Conservation (phyloP, 1,140 invertebrate species). For the Zophobas morio region DNA sequence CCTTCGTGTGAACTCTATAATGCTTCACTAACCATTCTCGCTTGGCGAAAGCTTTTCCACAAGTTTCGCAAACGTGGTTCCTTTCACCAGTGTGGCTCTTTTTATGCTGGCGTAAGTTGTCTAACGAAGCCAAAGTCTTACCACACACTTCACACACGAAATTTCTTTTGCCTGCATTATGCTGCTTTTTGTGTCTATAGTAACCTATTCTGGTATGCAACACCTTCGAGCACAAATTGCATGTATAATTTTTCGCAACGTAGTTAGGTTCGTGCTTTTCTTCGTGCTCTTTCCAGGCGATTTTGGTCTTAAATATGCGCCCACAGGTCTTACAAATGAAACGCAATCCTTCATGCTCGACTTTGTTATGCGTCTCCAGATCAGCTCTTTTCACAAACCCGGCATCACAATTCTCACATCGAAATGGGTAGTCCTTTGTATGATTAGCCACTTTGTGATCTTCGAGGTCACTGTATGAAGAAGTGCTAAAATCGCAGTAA, state of each 20-base stretch:
- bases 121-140: background rate
- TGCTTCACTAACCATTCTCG: slow-evolving; percentile 48
- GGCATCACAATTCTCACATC: slow-evolving; percentile 74
- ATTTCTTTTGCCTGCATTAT: slow-evolving; percentile 27
- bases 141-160: slow-evolving; percentile 46
- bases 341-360: slow-evolving; percentile 18
- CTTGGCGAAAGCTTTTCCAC: background rate
- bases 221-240: too few relatives aligned
- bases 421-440: slow-evolving; percentile 72
- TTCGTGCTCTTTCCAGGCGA: slow-evolving; percentile 69
- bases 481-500: slow-evolving; percentile 60
- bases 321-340: slow-evolving; percentile 70
- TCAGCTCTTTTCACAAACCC: slow-evolving; percentile 46
- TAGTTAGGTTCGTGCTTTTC: slow-evolving; percentile 64
- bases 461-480: slow-evolving; percentile 66
- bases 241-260: background rate
- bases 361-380: slow-evolving; percentile 17
- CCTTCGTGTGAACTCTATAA: slow-evolving; percentile 65
- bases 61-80: too few relatives aligned
- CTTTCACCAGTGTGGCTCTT: too few relatives aligned
- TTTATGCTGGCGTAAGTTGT: too few relatives aligned
- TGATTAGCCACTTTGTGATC: slow-evolving; percentile 64
- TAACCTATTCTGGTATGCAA: too few relatives aligned
- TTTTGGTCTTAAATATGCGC: slow-evolving; percentile 71
- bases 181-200: too few relatives aligned